Evolutionary conservation across 2,888 invertebrate genomes (phyloP).

Genomic region (Hedychridium roseum): DNA sequence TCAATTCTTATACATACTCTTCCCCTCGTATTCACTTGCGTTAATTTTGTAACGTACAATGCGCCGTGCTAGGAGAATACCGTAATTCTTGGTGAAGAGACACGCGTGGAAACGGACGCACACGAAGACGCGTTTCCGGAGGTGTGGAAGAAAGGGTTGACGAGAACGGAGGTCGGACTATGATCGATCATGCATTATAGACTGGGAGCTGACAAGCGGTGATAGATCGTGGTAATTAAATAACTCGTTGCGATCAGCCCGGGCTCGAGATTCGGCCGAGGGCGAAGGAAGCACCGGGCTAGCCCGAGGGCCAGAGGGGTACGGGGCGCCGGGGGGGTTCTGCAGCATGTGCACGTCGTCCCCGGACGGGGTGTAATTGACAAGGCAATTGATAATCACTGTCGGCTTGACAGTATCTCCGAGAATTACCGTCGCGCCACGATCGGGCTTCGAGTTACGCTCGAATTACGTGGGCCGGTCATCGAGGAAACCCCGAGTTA

Average conservation of each 20-base stretch:
- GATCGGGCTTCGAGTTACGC: constrained; percentile 19
- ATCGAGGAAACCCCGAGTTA: too few relatives aligned
- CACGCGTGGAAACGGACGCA: not conserved
- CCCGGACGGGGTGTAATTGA: constrained; percentile 55
- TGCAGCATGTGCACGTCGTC: constrained; percentile 46
- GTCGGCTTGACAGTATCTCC: constrained; percentile 47
- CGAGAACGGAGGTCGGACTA: constrained; percentile 31
- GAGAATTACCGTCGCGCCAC: constrained; percentile 39
- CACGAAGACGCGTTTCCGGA: constrained; percentile 11
- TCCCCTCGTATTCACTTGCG: too few relatives aligned
- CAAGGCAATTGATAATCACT: constrained; percentile 59
- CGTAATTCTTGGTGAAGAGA: too few relatives aligned
- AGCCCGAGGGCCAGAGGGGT: too few relatives aligned
- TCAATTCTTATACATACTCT: too few relatives aligned
- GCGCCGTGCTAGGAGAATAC: too few relatives aligned
- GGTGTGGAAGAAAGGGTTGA: constrained; percentile 36
- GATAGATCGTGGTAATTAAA: constrained; percentile 63
- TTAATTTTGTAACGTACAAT: not conserved
- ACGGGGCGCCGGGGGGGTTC: constrained; percentile 27
- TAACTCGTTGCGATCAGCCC: constrained; percentile 56
- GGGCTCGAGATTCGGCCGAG: constrained; percentile 44
- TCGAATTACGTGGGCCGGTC: too few relatives aligned
- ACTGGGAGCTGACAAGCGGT: constrained; percentile 56
- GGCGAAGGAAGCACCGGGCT: constrained; percentile 6
- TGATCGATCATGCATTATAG: constrained; percentile 62